phyloP scores from a whole-genome alignment of 2,797 vertebrate species.

The Miichthys miiuy region DNA sequence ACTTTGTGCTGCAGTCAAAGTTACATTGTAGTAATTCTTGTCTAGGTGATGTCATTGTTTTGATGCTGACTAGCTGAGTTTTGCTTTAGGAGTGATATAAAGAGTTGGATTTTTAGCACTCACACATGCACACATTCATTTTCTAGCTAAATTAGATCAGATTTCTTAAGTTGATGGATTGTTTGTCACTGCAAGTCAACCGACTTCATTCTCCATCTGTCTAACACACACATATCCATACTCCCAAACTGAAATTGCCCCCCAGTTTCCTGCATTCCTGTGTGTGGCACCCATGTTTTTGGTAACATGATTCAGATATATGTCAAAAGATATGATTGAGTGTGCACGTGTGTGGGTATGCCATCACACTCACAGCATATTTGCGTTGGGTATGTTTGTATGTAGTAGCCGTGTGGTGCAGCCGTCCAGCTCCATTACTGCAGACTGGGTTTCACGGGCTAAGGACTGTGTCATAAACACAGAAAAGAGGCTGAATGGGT shows the following conservation, averaged over 20 bases:
- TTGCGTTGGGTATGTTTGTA: slow-evolving; percentile 42
- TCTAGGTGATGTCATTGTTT: not conserved
- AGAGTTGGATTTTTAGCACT: no score
- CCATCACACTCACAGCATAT: slow-evolving; percentile 24
- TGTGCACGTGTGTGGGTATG: slow-evolving; percentile 7
- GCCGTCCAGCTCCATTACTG: slow-evolving; percentile 31
- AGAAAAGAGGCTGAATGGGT: slow-evolving; percentile 45
- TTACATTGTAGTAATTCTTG: not conserved
- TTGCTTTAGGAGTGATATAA: not conserved
- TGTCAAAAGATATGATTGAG: slow-evolving; percentile 21
- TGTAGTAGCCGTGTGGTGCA: slow-evolving; percentile 39
- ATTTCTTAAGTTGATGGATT: not conserved
- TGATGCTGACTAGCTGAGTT: not conserved
- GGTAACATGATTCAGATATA: slow-evolving; percentile 25
- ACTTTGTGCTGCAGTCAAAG: not conserved
- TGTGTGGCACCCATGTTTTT: slow-evolving; percentile 11
- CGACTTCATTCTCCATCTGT: not conserved
- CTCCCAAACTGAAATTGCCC: not conserved
- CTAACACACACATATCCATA: not conserved
- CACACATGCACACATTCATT: not conserved
- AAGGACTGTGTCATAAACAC: slow-evolving; percentile 62
- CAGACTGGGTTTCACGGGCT: slow-evolving; percentile 58
- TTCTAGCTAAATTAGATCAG: not conserved
- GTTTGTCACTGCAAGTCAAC: not conserved
- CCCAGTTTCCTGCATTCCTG: slow-evolving; percentile 4